Percentiles rank a stretch among this genome's conserved stretches.
Conservation (phyloP, 2,797 vertebrate species). For the Rhinogobio ventralis region DNA sequence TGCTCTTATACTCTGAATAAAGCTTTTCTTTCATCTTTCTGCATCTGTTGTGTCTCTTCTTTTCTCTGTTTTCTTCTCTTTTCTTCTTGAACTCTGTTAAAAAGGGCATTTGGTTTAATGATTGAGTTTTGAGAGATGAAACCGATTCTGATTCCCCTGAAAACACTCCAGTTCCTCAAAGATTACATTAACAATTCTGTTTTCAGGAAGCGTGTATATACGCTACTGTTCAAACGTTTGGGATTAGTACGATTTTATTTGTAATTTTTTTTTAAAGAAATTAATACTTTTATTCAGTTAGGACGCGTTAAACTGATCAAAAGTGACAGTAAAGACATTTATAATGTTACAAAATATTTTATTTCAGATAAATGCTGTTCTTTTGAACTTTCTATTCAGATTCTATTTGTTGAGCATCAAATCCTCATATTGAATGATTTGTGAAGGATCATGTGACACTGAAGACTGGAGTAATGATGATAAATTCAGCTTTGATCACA, state of each 20-base stretch:
- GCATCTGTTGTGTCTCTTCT: constrained; percentile 10
- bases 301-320: neutral
- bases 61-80: neutral
- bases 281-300: neutral
- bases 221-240: neutral
- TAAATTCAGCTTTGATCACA: neutral
- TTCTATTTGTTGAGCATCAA: fast-evolving
- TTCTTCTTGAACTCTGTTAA: neutral
- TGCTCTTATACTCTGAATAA: constrained; percentile 44
- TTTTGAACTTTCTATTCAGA: no score
- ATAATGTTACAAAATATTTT: neutral
- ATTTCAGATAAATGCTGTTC: neutral
- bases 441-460: neutral
- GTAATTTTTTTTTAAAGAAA: no score
- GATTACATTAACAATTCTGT: no score
- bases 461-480: neutral
- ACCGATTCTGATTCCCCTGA: no score
- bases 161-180: no score
- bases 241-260: no score
- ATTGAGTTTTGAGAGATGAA: neutral
- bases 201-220: neutral
- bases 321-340: neutral
- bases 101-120: neutral
- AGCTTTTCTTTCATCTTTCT: constrained; percentile 40
- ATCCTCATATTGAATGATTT: neutral